A percentile compares a stretch with the other conserved stretches of the same genome.
These are phyloP conservation scores for Diorhabda elongata DNA, from an alignment of 1,140 invertebrate species.

Conservation along the genomic window DNA sequence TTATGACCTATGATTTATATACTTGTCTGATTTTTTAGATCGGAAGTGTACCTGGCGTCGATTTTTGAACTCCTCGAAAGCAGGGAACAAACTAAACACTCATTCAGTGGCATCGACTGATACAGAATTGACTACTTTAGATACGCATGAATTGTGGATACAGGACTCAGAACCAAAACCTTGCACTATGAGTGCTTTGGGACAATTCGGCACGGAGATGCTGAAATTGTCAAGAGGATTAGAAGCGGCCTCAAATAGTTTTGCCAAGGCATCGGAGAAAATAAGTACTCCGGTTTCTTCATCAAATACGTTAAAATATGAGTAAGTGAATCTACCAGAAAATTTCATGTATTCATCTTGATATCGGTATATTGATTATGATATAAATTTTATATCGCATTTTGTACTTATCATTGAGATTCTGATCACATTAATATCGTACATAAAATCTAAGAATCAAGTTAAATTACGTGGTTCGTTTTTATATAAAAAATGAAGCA, in stretches of 20 bases:
- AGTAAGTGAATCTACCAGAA: background rate
- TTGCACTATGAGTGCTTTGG: conserved; percentile 73
- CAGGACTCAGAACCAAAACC: conserved; percentile 74
- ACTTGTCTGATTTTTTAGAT: conserved; percentile 45
- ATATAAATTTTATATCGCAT: no score
- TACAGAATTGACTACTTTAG: conserved; percentile 73
- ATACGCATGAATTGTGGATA: conserved; percentile 75
- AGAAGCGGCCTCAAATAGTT: conserved; percentile 53
- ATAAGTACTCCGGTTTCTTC: background rate
- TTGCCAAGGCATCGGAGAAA: background rate
- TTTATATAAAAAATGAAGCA: no score
- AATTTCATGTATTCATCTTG: no score
- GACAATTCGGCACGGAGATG: conserved; percentile 80
- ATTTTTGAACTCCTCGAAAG: conserved; percentile 49
- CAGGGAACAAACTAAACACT: conserved; percentile 50
- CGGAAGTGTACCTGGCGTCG: conserved; percentile 62
- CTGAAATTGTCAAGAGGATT: conserved; percentile 71
- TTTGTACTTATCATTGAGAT: no score
- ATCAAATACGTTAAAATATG: background rate
- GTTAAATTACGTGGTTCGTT: no score
- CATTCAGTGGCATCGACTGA: conserved; percentile 73
- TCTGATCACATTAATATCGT: no score
- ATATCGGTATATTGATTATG: no score
- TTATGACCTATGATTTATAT: no score
- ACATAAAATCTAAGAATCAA: no score